A percentile compares a stretch with the other conserved stretches of the same genome.
phyloP scores from a whole-genome alignment of 2,797 vertebrate genomes.

The Hydrolagus colliei region DNA sequence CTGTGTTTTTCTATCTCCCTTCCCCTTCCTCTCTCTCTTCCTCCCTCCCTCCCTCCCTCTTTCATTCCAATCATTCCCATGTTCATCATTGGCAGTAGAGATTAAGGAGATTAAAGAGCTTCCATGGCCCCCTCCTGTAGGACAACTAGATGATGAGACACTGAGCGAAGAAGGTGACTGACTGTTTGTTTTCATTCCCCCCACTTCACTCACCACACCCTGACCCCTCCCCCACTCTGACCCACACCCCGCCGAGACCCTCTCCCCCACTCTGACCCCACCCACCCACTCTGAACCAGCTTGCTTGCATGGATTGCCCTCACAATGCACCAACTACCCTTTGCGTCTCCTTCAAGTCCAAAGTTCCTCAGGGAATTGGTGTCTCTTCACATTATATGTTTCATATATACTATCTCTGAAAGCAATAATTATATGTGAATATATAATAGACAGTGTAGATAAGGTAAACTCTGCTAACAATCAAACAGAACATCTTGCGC shows the following conservation, averaged over 20 bases:
- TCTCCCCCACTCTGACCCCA: not conserved
- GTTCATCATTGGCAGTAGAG: slow-evolving; percentile 44
- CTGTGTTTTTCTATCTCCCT: slow-evolving; percentile 34
- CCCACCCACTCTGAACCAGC: slow-evolving; percentile 16
- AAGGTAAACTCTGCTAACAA: too few relatives aligned
- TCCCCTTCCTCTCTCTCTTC: slow-evolving; percentile 28
- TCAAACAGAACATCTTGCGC: too few relatives aligned
- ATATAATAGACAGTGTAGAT: too few relatives aligned
- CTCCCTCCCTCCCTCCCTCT: slow-evolving; percentile 29
- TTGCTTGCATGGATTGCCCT: slow-evolving; percentile 26
- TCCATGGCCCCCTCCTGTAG: slow-evolving; percentile 62
- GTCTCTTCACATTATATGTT: not conserved
- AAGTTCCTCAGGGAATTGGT: not conserved
- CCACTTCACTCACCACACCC: not conserved
- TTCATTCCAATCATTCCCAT: not conserved
- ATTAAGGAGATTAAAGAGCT: slow-evolving; percentile 58
- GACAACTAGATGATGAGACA: slow-evolving; percentile 60
- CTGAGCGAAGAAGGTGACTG: slow-evolving; percentile 64
- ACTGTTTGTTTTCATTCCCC: slow-evolving; percentile 44
- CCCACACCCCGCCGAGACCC: not conserved
- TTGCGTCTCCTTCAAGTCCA: not conserved
- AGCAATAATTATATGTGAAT: too few relatives aligned
- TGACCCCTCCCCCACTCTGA: not conserved
- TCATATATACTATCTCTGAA: not conserved
- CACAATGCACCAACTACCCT: not conserved